These are phyloP conservation scores for Pemphredon lugubris DNA, from an alignment of 2,888 invertebrate species.

Conservation along the genomic window DNA sequence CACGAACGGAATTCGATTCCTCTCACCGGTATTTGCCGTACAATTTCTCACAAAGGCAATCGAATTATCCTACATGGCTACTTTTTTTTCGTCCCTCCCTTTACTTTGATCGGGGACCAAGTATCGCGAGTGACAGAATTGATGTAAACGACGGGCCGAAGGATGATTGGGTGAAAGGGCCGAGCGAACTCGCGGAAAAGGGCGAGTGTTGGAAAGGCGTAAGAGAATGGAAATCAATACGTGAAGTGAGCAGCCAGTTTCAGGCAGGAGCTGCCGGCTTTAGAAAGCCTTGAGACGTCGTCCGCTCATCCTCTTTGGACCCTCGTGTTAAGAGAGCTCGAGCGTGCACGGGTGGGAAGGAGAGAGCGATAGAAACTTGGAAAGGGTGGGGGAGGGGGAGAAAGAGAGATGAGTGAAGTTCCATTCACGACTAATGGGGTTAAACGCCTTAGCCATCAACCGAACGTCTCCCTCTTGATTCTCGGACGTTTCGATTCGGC, in stretches of 20 bases:
- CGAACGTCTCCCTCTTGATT: slow-evolving; percentile 68
- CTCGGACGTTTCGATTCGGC: slow-evolving; percentile 67
- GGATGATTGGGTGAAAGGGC: slow-evolving; percentile 31
- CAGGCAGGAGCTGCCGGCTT: slow-evolving; percentile 72
- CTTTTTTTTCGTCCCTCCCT: too few species aligned
- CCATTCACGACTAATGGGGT: slow-evolving; percentile 80
- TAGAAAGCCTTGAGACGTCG: slow-evolving; percentile 77
- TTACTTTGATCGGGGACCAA: slow-evolving; percentile 19
- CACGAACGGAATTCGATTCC: too few species aligned
- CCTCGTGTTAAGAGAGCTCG: slow-evolving; percentile 64
- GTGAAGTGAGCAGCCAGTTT: slow-evolving; percentile 78
- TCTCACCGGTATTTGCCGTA: too few species aligned
- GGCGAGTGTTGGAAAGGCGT: slow-evolving; percentile 74
- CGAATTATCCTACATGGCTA: too few species aligned
- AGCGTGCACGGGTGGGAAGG: slow-evolving; percentile 53
- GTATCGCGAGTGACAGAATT: slow-evolving; percentile 1
- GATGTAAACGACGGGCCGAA: slow-evolving; percentile 10
- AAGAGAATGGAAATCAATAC: slow-evolving; percentile 80
- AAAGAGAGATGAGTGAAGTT: slow-evolving; percentile 57
- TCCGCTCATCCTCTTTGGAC: slow-evolving; percentile 67
- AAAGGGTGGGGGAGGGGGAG: slow-evolving; percentile 51
- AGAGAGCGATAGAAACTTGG: slow-evolving; percentile 51
- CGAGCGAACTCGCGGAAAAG: slow-evolving; percentile 62
- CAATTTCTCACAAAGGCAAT: too few species aligned
- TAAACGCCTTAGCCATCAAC: slow-evolving; percentile 78